Evolutionary conservation across 92 coral and sea anemone species (phyloP), one percentile per base, ranked within the genome.

Genomic region (Epizoanthus fatuus): DNA sequence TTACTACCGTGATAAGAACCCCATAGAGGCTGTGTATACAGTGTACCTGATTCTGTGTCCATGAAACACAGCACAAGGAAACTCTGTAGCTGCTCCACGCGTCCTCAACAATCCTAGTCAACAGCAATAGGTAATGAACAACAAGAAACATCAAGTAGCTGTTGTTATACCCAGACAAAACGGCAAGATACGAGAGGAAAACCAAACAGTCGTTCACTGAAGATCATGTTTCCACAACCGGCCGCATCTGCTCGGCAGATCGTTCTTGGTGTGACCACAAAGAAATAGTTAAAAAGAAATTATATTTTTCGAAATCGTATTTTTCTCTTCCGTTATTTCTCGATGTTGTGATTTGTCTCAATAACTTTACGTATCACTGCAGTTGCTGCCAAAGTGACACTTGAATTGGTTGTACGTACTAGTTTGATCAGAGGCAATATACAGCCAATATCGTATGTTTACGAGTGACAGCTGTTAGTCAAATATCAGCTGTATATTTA

Each of bases 361-460:
- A 38, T 56, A 15, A 16, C 76, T 71, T 44, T 15, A 39, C 42
- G 56, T 60, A 60, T 59, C 81, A 75, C 81, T 75, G 69, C 82
- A 59, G 56, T 60, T 77, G 22, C 68, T 77, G 82, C 82, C 47
- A 77, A 42, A 60, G 82, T 60, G 82, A 77, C 65, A 40, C 25
- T 12, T 42, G 32, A 74, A 52, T 25, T 25, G 57, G 62, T 14
- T 54, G 19, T 14, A 51, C 12, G 35, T 66, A 10, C 22, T 35
- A 40, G 22, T 9, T 40, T 20, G 42, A 7, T 20, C 51, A 39
- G 53, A 9, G 53, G 55, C 20, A 37, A 35, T 42, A 32, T 19
- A 17, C 40, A n/a, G 25, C 40, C 55, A 42, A 60, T 39, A 44
- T 35, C 40, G 22, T 22, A 77, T 15, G 39, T 12, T 60, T 59